A percentile compares a stretch with the other conserved stretches of the same genome.
Conservation (phyloP, 2,113 vertebrate species). For the Podocnemis expansa region DNA sequence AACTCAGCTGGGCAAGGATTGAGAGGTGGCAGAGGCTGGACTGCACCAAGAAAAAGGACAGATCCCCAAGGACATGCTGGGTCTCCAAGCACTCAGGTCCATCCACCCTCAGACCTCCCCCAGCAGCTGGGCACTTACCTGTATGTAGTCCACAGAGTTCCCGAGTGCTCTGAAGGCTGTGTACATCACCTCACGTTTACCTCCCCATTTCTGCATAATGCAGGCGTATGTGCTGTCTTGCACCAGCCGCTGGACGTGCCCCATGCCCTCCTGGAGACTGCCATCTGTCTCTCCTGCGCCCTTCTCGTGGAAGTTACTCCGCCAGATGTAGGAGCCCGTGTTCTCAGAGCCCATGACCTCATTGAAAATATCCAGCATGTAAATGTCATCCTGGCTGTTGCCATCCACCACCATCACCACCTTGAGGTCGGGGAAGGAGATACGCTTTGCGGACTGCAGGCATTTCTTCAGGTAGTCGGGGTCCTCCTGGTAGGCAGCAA, state of each 20-base stretch:
- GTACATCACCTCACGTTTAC: slow-evolving; percentile 99
- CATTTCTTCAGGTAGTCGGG: slow-evolving; percentile 96
- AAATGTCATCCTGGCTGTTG: slow-evolving; percentile 90
- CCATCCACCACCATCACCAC: slow-evolving; percentile 98
- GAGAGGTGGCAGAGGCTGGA: too few relatives aligned
- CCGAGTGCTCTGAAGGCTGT: slow-evolving; percentile 96
- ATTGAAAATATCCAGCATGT: slow-evolving; percentile 98
- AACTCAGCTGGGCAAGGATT: not conserved
- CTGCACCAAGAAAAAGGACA: not conserved
- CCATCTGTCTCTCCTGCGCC: slow-evolving; percentile 80
- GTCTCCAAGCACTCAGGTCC: too few relatives aligned
- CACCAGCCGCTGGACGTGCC: slow-evolving; percentile 81
- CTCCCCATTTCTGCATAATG: slow-evolving; percentile 98
- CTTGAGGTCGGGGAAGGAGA: slow-evolving; percentile 91
- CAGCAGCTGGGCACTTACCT: slow-evolving; percentile 77
- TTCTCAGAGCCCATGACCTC: slow-evolving; percentile 91
- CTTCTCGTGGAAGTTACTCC: slow-evolving; percentile 88
- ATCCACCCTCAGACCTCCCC: rapidly evolving
- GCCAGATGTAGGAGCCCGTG: slow-evolving; percentile 89
- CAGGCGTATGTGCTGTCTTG: slow-evolving; percentile 87
- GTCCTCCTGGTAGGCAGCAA: slow-evolving; percentile 96
- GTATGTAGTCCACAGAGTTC: slow-evolving; percentile 94
- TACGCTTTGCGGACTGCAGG: slow-evolving; percentile 88
- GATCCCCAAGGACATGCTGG: not conserved
- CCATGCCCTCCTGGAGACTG: slow-evolving; percentile 74